phyloP scores from a whole-genome alignment of 2,888 invertebrate genomes.

The Eupithecia tripunctaria region DNA sequence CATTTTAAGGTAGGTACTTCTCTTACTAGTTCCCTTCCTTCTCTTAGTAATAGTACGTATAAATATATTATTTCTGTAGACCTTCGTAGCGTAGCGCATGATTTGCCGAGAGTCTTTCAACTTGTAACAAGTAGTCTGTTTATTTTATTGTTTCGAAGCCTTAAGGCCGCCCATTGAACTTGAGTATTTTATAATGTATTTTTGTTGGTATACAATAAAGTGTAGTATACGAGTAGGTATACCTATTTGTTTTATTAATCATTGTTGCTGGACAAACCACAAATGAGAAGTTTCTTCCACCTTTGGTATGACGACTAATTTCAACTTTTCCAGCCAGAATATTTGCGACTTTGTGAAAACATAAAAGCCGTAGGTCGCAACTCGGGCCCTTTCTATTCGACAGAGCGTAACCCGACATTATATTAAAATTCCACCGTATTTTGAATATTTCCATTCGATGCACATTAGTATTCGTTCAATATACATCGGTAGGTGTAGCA shows the following conservation, averaged over 20 bases:
- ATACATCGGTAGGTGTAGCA: slow-evolving; percentile 17
- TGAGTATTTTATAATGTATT: no score
- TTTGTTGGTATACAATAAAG: no score
- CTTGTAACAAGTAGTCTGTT: not conserved
- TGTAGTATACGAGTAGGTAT: no score
- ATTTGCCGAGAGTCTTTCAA: not conserved
- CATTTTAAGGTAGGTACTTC: no score
- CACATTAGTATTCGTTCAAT: slow-evolving; percentile 34
- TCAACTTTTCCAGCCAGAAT: not conserved
- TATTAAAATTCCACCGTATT: slow-evolving; percentile 59
- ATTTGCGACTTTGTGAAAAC: not conserved
- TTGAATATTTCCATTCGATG: slow-evolving; percentile 37
- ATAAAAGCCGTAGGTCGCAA: slow-evolving; percentile 27
- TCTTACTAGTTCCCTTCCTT: no score
- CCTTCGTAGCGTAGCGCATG: not conserved
- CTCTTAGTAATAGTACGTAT: no score
- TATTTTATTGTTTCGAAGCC: not conserved
- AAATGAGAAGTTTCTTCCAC: not conserved
- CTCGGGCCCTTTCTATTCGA: slow-evolving; percentile 44
- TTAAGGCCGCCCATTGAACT: no score
- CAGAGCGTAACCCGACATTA: slow-evolving; percentile 57
- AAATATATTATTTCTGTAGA: not conserved
- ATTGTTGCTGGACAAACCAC: not conserved
- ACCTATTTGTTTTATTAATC: not conserved
- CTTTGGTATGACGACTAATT: not conserved